A percentile compares a stretch with the other conserved stretches of the same genome.
phyloP scores from a whole-genome alignment of 2,797 vertebrate genomes.

The Acanthopagrus latus region DNA sequence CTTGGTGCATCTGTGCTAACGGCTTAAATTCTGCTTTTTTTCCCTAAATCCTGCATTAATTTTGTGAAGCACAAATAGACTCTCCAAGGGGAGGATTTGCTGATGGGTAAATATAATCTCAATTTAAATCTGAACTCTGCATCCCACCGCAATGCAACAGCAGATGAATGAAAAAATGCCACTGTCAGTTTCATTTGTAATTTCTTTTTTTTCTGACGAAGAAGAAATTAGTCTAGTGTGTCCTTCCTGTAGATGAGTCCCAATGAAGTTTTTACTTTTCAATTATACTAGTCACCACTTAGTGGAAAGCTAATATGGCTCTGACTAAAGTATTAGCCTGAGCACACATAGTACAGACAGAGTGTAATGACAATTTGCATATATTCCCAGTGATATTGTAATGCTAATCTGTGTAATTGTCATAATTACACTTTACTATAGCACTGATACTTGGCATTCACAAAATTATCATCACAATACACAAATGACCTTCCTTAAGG shows the following conservation, averaged over 20 bases:
- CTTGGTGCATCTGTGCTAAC: constrained; percentile 56
- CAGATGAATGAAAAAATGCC: not conserved
- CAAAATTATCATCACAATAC: not conserved
- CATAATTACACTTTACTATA: not conserved
- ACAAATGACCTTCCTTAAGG: not conserved
- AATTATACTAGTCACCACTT: not conserved
- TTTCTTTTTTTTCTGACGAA: not conserved
- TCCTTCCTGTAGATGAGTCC: not conserved
- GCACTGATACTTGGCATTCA: not conserved
- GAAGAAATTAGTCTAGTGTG: not conserved
- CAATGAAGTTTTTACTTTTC: not conserved
- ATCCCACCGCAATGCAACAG: not conserved
- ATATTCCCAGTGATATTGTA: not conserved
- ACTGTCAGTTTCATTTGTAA: not conserved
- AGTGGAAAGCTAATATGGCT: not conserved
- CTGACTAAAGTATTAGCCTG: not conserved
- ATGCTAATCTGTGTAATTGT: not conserved
- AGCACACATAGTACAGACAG: not conserved
- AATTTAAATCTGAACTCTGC: constrained; percentile 51
- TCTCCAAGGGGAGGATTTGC: constrained; percentile 59
- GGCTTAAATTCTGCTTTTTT: constrained; percentile 63
- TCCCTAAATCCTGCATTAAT: constrained; percentile 67
- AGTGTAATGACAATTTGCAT: not conserved
- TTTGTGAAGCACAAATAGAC: constrained; percentile 51
- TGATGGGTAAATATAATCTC: constrained; percentile 61